Evolutionary conservation across 1,140 invertebrate species (phyloP), one percentile per base, ranked within the genome.

Genomic region (Cheumatopsyche charites): DNA sequence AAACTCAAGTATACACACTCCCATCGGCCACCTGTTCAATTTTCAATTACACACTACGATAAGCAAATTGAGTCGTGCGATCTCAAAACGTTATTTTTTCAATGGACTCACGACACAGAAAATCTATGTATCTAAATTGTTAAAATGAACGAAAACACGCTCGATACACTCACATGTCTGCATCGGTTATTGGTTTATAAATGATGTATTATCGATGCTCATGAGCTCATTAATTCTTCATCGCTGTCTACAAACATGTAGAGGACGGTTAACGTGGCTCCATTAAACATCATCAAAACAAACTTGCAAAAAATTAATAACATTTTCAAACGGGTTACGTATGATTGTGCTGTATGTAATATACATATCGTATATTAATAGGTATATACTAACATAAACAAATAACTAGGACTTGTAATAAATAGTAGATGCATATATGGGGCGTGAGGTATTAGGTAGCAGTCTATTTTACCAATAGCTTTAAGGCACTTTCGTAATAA

Each of bases 251-350:
- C 63, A 66, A 66, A 42, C 63, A 45, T 66, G 42, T 47, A 66
- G 63, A 66, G 12, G 62, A 42, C 25, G 67, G 29, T 45, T 62
- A 58, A 58, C 36, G 52, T 41, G 21, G 52, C 11, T 42, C 67
- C 52, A 70, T 62, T 45, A 70, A 70, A 70, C 19, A 62, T 58
- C 67, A 70, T 70, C 58, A 70, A 70, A 70, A 70, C 58, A 70
- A 70, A 70, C 58, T 62, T 58, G 49, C 67, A 70, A 70, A 70
- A 70, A 70, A 45, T 62, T 70, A 70, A 70, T 70, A 47, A 62
- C 67, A 58, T 70, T 42, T 58, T 26, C 29, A 58, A 70, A 70
- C 67, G 67, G 26, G 67, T 70, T 70, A 70, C 62, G 42, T 61
- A 45, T 36, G 29, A 36, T 36, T 36, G 29, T 36, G 9, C 9